phyloP scores from a whole-genome alignment of 2,888 invertebrate species.

The Euclidia mi region DNA sequence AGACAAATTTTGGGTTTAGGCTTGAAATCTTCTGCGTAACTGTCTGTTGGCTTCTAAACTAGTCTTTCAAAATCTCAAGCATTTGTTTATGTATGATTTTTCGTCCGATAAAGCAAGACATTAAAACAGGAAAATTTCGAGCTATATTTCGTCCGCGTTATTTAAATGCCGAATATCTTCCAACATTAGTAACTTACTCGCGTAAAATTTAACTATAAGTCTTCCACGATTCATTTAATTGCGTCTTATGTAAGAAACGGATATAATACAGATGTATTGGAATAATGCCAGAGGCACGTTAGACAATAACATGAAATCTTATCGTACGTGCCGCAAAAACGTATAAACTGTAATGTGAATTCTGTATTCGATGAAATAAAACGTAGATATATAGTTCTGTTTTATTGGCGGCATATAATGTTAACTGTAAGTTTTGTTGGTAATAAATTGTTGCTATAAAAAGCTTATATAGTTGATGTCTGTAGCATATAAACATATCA shows the following conservation, averaged over 20 bases:
- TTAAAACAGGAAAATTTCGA: no score
- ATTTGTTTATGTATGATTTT: no score
- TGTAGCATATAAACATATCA: no score
- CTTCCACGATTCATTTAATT: background rate
- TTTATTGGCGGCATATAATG: constrained; percentile 1
- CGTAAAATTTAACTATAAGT: background rate
- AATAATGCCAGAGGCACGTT: constrained; percentile 18
- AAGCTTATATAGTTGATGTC: no score
- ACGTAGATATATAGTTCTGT: background rate
- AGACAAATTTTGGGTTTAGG: no score
- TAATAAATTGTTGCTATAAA: no score
- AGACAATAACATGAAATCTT: constrained; percentile 29
- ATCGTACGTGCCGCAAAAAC: constrained; percentile 32
- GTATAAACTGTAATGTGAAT: constrained; percentile 18
- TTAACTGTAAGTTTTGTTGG: background rate
- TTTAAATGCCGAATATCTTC: no score
- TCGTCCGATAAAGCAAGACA: no score
- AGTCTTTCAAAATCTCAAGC: no score
- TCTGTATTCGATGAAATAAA: constrained; percentile 1
- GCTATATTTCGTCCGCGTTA: no score
- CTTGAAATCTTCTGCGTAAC: no score
- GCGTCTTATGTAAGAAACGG: background rate
- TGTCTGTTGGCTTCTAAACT: no score
- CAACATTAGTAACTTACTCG: background rate
- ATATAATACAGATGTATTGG: constrained; percentile 31